These are phyloP conservation scores for Colaptes auratus DNA, from an alignment of 2,113 vertebrate genomes.

Conservation along the genomic window DNA sequence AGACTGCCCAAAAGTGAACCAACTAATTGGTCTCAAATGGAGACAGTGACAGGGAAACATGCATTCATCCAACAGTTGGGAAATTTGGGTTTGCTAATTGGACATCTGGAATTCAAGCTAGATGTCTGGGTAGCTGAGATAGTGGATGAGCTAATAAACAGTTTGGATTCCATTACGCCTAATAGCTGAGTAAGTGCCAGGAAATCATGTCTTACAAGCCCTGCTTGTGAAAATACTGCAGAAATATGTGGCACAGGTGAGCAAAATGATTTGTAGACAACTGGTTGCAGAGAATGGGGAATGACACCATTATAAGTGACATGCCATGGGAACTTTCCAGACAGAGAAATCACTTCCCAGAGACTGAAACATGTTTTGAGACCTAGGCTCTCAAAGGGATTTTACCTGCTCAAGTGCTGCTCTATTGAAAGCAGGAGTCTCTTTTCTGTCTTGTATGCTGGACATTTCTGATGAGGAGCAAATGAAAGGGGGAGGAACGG, in stretches of 20 bases:
- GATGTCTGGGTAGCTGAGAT: constrained; percentile 51
- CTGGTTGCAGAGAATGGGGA: background rate
- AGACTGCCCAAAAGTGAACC: constrained; percentile 37
- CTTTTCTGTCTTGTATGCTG: background rate
- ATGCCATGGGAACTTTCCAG: background rate
- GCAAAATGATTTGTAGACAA: background rate
- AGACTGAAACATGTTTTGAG: background rate
- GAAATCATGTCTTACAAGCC: constrained; percentile 13
- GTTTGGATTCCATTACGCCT: constrained; percentile 54
- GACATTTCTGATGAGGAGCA: background rate
- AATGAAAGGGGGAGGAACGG: background rate
- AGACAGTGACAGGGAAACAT: constrained; percentile 14
- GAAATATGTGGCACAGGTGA: constrained; percentile 13
- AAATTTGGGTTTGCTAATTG: constrained; percentile 44
- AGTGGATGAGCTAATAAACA: constrained; percentile 64
- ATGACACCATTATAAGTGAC: background rate
- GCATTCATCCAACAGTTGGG: constrained; percentile 21
- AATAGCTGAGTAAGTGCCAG: constrained; percentile 24
- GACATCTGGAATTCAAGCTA: constrained; percentile 60
- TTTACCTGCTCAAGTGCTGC: background rate
- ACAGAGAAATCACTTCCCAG: background rate
- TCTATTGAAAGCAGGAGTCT: background rate
- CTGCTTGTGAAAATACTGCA: constrained; percentile 1
- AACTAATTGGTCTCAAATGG: constrained; percentile 60
- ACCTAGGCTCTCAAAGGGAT: background rate